Percentiles rank a stretch among this genome's conserved stretches.
phyloP scores from a whole-genome alignment of 2,888 invertebrate species.

The Drosophila mayaguana region DNA sequence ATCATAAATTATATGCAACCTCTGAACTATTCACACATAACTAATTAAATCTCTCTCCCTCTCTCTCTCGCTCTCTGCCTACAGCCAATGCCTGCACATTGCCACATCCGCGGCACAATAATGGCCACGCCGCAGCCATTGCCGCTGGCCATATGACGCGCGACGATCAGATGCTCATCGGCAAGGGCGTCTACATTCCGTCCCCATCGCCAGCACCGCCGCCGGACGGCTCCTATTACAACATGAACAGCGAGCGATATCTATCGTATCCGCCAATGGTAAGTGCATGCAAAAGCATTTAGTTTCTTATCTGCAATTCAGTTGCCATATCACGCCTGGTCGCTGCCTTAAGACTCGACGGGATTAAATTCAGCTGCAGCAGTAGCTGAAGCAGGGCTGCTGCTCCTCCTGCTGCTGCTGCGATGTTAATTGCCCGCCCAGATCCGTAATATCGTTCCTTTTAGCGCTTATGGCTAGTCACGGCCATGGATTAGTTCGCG shows the following conservation, averaged over 20 bases:
- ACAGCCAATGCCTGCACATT: slow-evolving; percentile 84
- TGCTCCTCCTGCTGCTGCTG: slow-evolving; percentile 15
- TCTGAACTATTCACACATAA: neutral
- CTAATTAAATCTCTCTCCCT: neutral
- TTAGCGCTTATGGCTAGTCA: slow-evolving; percentile 64
- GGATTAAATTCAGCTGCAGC: slow-evolving; percentile 42
- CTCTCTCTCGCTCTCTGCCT: slow-evolving; percentile 27
- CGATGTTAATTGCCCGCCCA: slow-evolving; percentile 60
- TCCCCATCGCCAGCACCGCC: slow-evolving; percentile 90
- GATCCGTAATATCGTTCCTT: slow-evolving; percentile 47
- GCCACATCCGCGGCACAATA: slow-evolving; percentile 85
- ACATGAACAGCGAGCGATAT: slow-evolving; percentile 92
- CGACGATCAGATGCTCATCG: slow-evolving; percentile 85
- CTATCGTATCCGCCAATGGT: slow-evolving; percentile 91
- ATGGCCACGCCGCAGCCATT: slow-evolving; percentile 67
- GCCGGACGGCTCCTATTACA: slow-evolving; percentile 92
- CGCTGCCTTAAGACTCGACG: slow-evolving; percentile 39
- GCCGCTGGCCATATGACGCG: slow-evolving; percentile 75
- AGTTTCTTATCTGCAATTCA: slow-evolving; percentile 7
- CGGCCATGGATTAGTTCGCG: slow-evolving; percentile 76
- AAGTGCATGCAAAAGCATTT: slow-evolving; percentile 55
- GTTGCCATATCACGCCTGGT: slow-evolving; percentile 30
- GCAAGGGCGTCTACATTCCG: slow-evolving; percentile 85
- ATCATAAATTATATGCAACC: neutral
- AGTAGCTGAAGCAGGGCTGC: neutral